Base-by-base conservation (phyloP, 2,797 vertebrate genomes). In the Poeciliopsis presidionis region DNA sequence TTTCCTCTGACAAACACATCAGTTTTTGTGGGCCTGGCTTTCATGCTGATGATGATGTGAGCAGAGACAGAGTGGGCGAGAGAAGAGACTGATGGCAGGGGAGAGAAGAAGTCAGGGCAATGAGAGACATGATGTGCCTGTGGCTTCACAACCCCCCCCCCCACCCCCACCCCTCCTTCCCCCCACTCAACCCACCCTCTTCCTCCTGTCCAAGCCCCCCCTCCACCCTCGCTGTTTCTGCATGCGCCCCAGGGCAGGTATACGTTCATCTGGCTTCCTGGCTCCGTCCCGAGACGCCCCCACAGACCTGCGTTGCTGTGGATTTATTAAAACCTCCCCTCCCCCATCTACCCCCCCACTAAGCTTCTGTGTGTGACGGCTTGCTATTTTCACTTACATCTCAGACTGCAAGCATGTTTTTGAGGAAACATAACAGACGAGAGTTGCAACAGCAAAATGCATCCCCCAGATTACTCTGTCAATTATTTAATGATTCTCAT, bases 191-290 rank as follows among this genome's bases (percentile, higher is more conserved):
- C 20, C 13, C 7, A 28, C 25, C 61, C 73, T 45, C 25, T 28
- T 49, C 47, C 16, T 16, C 33, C 36, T 69, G 63, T 72, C 71
- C 71, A 16, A 46, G 30, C 75, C 79, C 84, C 80, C 84, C 59
- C 30, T 61, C n/a, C 33, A 43, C 43, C 65, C 65, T 76, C 46
- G 8, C 81, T 84, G 84, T 79, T 88, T 83, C 85, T 73, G 82
- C 84, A 73, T 47, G 72, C 22, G 89, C 93, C 91, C 83, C 72
- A 20, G 93, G 93, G 91, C 91, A 91, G 86, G 87, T 94, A 72
- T 28, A 90, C 85, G 79, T 90, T 93, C 92, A 92, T 94, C 89
- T 94, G 93, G 88, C 91, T 94, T 93, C 86, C 90, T 93, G 91
- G 92, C 90, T 90, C 74, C 36, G 88, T 90, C 90, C 91, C 78